phyloP scores from a whole-genome alignment of 1,140 invertebrate species.

The Hormaphis cornu region DNA sequence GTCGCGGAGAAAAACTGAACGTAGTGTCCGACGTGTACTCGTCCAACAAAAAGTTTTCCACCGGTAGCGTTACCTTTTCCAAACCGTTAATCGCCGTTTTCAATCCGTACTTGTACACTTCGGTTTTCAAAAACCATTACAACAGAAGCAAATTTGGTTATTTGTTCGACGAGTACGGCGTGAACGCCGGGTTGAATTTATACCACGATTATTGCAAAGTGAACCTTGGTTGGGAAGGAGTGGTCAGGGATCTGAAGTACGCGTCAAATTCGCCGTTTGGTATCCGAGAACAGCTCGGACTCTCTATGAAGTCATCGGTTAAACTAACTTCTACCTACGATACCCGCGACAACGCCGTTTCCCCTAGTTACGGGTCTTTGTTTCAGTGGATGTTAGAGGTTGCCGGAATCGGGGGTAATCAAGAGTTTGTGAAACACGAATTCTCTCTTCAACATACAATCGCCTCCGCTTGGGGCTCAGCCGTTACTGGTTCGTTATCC shows the following conservation, averaged over 20 bases:
- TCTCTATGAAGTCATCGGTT: slow-evolving; percentile 74
- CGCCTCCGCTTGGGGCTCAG: slow-evolving; percentile 55
- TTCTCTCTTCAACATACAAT: slow-evolving; percentile 66
- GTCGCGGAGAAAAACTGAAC: slow-evolving; percentile 22
- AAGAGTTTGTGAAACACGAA: slow-evolving; percentile 77
- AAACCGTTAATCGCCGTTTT: slow-evolving; percentile 10
- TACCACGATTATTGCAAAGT: neutral
- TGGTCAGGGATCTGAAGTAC: neutral
- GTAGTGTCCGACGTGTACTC: slow-evolving; percentile 6
- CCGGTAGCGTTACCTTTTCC: neutral
- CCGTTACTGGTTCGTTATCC: slow-evolving; percentile 61
- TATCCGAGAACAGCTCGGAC: slow-evolving; percentile 72
- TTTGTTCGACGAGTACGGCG: neutral
- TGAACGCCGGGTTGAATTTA: slow-evolving; percentile 2
- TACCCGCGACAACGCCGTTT: slow-evolving; percentile 64
- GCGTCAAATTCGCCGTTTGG: slow-evolving; percentile 59
- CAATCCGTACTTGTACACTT: slow-evolving; percentile 5
- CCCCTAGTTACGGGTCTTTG: slow-evolving; percentile 61
- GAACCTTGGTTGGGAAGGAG: slow-evolving; percentile 17
- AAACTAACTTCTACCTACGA: slow-evolving; percentile 68
- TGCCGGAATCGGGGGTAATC: slow-evolving; percentile 77
- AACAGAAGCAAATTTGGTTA: slow-evolving; percentile 16
- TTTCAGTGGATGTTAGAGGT: slow-evolving; percentile 64
- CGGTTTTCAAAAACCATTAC: slow-evolving; percentile 1
- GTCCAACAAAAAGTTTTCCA: slow-evolving; percentile 15